Conservation (phyloP, 2,888 invertebrate genomes). For the Cryptus armator region DNA sequence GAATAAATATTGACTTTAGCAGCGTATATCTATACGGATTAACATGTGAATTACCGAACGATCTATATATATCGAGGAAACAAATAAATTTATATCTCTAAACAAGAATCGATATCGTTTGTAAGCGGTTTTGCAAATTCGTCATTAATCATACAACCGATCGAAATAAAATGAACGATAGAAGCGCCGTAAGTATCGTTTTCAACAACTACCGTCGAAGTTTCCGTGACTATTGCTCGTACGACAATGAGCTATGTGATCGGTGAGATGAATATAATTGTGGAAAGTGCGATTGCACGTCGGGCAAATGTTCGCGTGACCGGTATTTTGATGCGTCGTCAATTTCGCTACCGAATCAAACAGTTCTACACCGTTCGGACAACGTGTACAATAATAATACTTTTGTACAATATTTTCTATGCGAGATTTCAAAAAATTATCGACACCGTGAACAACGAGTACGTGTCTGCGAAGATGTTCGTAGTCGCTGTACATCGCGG, state of each 20-base stretch:
- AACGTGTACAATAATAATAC: constrained; percentile 54
- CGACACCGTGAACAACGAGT: constrained; percentile 48
- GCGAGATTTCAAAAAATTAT: background rate
- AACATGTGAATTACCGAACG: background rate
- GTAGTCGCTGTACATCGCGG: constrained; percentile 54
- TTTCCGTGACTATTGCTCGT: background rate
- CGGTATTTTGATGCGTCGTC: constrained; percentile 30
- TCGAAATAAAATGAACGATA: background rate
- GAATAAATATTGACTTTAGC: constrained; percentile 3
- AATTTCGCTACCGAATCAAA: constrained; percentile 48
- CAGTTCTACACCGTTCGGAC: constrained; percentile 20
- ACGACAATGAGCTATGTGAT: constrained; percentile 49
- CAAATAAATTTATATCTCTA: background rate
- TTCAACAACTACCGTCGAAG: constrained; percentile 33
- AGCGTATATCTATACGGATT: background rate
- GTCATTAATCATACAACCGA: background rate
- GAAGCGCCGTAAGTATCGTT: background rate
- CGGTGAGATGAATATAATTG: constrained; percentile 15
- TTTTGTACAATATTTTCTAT: constrained; percentile 43
- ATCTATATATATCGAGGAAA: background rate
- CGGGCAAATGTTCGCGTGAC: constrained; percentile 48
- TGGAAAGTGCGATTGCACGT: constrained; percentile 31
- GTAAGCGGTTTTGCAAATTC: background rate
- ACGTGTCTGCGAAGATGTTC: constrained; percentile 49
- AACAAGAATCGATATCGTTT: background rate